Conservation (phyloP, 2,888 invertebrate species). For the Drosophila flavopinicola region DNA sequence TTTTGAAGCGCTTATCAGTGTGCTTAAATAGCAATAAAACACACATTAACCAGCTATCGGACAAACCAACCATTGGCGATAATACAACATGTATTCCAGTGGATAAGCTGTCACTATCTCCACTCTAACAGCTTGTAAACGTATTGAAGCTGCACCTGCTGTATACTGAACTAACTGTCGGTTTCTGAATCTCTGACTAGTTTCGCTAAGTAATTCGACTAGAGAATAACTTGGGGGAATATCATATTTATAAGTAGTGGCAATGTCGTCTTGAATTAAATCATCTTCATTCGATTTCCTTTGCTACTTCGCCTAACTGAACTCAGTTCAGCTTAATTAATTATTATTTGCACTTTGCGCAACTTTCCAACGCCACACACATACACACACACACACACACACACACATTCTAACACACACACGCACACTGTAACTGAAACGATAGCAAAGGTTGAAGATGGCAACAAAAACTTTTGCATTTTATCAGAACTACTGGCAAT, state of each 20-base stretch:
- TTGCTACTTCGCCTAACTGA: slow-evolving; percentile 1
- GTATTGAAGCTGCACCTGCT: slow-evolving; percentile 3
- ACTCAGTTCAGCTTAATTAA: slow-evolving; percentile 57
- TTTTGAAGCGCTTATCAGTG: slow-evolving; percentile 61
- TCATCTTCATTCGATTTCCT: slow-evolving; percentile 1
- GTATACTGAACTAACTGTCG: slow-evolving; percentile 1
- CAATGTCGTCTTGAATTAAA: background rate
- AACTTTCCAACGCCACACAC: slow-evolving; percentile 23
- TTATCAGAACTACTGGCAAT: slow-evolving; percentile 14
- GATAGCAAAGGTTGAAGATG: slow-evolving; percentile 31
- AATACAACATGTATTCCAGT: slow-evolving; percentile 14
- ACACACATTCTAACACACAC: no score
- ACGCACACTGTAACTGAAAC: slow-evolving; percentile 3
- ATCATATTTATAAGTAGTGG: background rate
- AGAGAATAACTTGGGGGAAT: slow-evolving; percentile 1
- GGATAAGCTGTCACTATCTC: slow-evolving; percentile 48
- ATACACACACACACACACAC: background rate
- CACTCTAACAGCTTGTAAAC: slow-evolving; percentile 1
- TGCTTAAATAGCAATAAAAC: slow-evolving; percentile 58
- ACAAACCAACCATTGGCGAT: slow-evolving; percentile 33
- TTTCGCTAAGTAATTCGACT: slow-evolving; percentile 3
- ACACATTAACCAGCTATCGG: slow-evolving; percentile 28
- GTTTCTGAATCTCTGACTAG: slow-evolving; percentile 10
- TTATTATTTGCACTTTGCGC: slow-evolving; percentile 54
- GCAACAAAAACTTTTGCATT: slow-evolving; percentile 45